Percentiles rank a stretch among this genome's conserved stretches.
Conservation (phyloP, 1,140 invertebrate genomes). For the Centruroides vittatus region DNA sequence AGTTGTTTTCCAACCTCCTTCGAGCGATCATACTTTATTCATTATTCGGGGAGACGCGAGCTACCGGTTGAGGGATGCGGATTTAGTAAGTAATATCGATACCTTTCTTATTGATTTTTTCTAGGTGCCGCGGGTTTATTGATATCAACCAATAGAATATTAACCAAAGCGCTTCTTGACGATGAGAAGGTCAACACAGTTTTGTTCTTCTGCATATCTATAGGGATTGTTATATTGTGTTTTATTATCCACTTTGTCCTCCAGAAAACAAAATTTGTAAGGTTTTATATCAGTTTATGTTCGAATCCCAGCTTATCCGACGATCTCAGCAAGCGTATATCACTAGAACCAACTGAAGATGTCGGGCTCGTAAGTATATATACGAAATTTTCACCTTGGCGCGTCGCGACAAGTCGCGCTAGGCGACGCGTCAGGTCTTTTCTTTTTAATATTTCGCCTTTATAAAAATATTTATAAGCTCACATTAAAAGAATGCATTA, state of each 20-base stretch:
- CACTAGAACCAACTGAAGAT: constrained; percentile 61
- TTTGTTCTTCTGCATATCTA: constrained; percentile 67
- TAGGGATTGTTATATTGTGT: constrained; percentile 53
- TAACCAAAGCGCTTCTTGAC: constrained; percentile 59
- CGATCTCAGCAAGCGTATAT: constrained; percentile 42
- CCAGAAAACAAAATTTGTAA: constrained; percentile 60
- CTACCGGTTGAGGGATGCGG: too few species aligned
- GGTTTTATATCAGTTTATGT: constrained; percentile 61
- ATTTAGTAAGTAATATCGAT: too few species aligned
- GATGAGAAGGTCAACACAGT: constrained; percentile 63
- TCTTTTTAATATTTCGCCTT: too few species aligned
- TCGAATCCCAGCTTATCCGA: constrained; percentile 21
- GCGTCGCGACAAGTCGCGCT: too few species aligned
- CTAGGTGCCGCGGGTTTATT: constrained; percentile 68
- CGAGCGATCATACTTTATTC: not conserved
- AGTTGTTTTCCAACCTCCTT: constrained; percentile 23
- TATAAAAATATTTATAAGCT: too few species aligned
- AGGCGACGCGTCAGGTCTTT: too few species aligned
- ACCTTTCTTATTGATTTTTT: constrained; percentile 5
- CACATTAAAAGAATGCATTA: too few species aligned
- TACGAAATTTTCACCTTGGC: too few species aligned
- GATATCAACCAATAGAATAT: constrained; percentile 63
- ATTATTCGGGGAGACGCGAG: too few species aligned
- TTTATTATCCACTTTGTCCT: constrained; percentile 58
- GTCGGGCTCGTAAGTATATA: constrained; percentile 47